Base-by-base conservation (phyloP, 1,140 invertebrate genomes). In the Aphidius ervi region DNA sequence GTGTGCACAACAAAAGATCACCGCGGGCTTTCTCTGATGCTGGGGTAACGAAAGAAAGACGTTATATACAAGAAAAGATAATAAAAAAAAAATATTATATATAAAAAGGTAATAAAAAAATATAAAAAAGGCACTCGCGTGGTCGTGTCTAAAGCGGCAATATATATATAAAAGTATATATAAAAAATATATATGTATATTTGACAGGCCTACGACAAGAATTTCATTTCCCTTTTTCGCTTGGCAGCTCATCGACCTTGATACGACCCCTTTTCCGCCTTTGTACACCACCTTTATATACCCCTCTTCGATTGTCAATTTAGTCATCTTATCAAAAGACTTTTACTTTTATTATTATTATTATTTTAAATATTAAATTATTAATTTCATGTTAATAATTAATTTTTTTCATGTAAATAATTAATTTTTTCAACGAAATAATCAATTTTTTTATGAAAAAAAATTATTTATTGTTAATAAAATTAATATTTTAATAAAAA, bases 151-250 rank as follows among this genome's bases (percentile, higher is more conserved):
- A 41, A 54, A 54, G 52, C 40, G 40, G 52, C 40, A 54, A 54
- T 54, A 54, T 54, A 10, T 50, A 50, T 31, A 16, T 1, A 8
- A 10, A 54, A 10, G 9, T 8, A 10, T 16, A 47, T 6, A 9
- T n/a, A n/a, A n/a, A 42, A 37, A 7, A 16, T 40, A 42, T 6
- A 37, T 16, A 40, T 5, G 7, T 9, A 37, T 6, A 39, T 41
- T 40, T 40, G 59, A 58, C 49, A 64, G 61, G 62, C 65, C 68
- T 67, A 68, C 56, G 67, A 67, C 69, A 70, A 69, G 66, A 69
- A 70, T 70, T 69, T 69, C 66, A 70, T 70, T 69, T 68, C 64
- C 67, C 65, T 69, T 66, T 68, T 61, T 67, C 63, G 63, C 63
- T 67, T 67, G 61, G 58, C 49, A 61, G 53, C 62, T 43, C 47